These are phyloP conservation scores for Teleogryllus occipitalis DNA, from an alignment of 1,140 invertebrate genomes.

Conservation along the genomic window DNA sequence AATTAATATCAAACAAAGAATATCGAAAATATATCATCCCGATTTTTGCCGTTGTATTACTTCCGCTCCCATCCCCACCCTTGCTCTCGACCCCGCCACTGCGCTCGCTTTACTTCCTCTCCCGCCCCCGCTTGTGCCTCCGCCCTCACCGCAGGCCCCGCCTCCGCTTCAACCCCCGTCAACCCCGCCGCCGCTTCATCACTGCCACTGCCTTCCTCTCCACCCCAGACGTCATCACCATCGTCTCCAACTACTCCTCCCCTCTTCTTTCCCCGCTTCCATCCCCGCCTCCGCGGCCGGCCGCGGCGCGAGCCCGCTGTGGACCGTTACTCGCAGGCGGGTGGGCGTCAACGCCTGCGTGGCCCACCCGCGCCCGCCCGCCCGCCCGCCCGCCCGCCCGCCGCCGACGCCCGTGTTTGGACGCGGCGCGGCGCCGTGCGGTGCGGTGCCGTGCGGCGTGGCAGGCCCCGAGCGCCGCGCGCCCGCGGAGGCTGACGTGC, in stretches of 20 bases:
- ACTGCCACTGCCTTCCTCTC: background rate
- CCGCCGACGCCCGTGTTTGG: too few relatives aligned
- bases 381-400: too few relatives aligned
- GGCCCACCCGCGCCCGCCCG: too few relatives aligned
- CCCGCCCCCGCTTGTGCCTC: background rate
- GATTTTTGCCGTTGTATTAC: background rate
- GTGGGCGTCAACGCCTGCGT: too few relatives aligned
- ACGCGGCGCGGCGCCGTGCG: too few relatives aligned
- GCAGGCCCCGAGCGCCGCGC: too few relatives aligned
- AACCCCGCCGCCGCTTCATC: background rate
- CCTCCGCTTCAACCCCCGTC: background rate
- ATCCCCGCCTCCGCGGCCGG: slow-evolving; percentile 18
- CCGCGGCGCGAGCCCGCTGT: background rate
- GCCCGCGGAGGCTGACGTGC: too few relatives aligned
- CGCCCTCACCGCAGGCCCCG: background rate
- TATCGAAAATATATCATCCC: too few relatives aligned
- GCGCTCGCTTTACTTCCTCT: background rate
- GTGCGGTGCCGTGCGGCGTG: too few relatives aligned
- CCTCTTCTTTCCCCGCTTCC: slow-evolving; percentile 17
- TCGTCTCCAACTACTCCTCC: slow-evolving; percentile 10
- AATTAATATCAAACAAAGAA: too few relatives aligned
- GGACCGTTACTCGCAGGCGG: too few relatives aligned
- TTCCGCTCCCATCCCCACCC: slow-evolving; percentile 8
- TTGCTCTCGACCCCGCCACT: background rate
- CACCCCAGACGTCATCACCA: background rate